Conservation (phyloP, 2,113 vertebrate species). For the Ochotona curzoniae region DNA sequence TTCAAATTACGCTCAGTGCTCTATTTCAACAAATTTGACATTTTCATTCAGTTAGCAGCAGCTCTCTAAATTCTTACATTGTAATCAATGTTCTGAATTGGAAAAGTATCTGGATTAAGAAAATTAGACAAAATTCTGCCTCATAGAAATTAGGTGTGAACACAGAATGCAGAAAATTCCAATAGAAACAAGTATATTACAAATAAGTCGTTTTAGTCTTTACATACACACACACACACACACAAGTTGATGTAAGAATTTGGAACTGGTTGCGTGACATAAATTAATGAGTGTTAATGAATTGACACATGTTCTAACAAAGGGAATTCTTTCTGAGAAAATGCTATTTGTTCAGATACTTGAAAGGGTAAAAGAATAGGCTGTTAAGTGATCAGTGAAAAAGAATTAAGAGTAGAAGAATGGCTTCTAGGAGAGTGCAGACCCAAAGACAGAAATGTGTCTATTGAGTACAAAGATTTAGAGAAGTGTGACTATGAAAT, state of each 20-base stretch:
- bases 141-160: not conserved
- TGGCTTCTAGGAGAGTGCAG: not conserved
- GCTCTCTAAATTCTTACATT: not conserved
- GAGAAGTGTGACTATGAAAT: accelerated
- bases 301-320: not conserved
- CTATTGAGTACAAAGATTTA: not conserved
- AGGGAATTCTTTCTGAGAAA: not conserved
- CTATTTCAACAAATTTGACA: not conserved
- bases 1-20: not conserved
- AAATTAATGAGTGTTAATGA: not conserved
- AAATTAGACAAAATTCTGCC: not conserved
- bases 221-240: too few species aligned
- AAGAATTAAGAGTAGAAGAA: not conserved
- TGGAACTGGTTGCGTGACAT: accelerated
- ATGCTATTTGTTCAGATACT: not conserved
- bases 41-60: not conserved
- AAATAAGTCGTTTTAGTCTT: too few species aligned
- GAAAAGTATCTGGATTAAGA: not conserved
- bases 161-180: not conserved
- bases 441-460: not conserved
- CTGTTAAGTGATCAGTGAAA: too few species aligned
- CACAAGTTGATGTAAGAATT: not conserved
- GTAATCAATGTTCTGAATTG: not conserved
- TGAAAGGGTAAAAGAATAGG: not conserved
- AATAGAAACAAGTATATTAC: not conserved